phyloP scores from a whole-genome alignment of 1,140 invertebrate species.

The Apocrypta bakeri region DNA sequence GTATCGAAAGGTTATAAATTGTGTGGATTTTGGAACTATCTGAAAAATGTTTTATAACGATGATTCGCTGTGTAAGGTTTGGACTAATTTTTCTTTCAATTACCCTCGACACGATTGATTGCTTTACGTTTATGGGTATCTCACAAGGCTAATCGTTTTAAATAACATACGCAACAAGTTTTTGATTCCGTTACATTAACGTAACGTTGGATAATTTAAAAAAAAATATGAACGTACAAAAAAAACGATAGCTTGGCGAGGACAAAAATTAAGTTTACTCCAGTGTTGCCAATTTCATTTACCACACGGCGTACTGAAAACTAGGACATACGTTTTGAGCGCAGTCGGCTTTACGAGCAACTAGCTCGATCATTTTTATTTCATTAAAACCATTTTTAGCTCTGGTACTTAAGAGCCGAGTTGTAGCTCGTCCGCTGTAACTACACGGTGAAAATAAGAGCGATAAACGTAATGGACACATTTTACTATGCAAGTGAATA shows the following conservation, averaged over 20 bases:
- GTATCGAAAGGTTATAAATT: no score
- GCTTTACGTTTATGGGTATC: no score
- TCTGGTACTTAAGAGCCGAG: not conserved
- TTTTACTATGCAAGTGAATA: no score
- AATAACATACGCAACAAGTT: no score
- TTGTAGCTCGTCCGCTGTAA: not conserved
- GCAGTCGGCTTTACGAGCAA: not conserved
- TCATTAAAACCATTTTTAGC: not conserved
- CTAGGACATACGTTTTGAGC: not conserved
- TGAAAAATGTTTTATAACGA: no score
- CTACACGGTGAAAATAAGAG: not conserved
- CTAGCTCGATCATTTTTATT: slow-evolving; percentile 26
- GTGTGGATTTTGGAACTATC: no score
- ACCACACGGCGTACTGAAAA: not conserved
- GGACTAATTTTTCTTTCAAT: no score
- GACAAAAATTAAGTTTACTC: not conserved
- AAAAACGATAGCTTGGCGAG: not conserved
- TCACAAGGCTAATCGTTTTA: no score
- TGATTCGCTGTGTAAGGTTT: no score
- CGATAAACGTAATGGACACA: not conserved
- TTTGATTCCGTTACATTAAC: no score
- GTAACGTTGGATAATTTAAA: no score
- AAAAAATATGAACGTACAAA: not conserved
- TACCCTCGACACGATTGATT: no score
- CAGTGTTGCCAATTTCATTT: not conserved